phyloP scores from a whole-genome alignment of 2,888 invertebrate species.

The Merodon equestris region DNA sequence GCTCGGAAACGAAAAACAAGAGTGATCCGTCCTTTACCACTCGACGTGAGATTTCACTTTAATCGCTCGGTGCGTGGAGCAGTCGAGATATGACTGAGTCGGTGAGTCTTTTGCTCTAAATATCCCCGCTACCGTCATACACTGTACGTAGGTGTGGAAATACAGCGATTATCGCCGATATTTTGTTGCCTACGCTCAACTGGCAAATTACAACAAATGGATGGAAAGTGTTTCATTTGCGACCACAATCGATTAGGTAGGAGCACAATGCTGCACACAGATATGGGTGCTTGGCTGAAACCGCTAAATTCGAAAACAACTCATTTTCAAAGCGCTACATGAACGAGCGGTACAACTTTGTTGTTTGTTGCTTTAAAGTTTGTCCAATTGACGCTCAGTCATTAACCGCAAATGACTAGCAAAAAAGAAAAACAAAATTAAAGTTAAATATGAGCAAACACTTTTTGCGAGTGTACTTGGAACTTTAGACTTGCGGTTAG shows the following conservation, averaged over 20 bases:
- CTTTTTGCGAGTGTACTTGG: neutral
- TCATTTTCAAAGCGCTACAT: constrained; percentile 5
- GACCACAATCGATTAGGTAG: constrained; percentile 29
- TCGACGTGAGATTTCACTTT: too few species aligned
- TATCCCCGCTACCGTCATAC: too few species aligned
- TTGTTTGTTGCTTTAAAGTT: constrained; percentile 3
- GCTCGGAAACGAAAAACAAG: too few species aligned
- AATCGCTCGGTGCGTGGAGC: too few species aligned
- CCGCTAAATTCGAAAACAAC: constrained; percentile 27
- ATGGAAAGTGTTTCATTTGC: constrained; percentile 26
- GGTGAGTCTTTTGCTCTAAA: too few species aligned
- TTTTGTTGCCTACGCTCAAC: too few species aligned
- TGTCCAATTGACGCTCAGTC: constrained; percentile 3
- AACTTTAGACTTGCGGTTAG: constrained; percentile 24
- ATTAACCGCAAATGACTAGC: constrained; percentile 20
- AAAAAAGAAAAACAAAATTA: neutral
- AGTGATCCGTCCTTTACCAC: too few species aligned
- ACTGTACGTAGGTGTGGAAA: too few species aligned
- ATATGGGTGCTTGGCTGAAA: constrained; percentile 20
- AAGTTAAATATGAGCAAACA: too few species aligned
- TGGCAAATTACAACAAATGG: too few species aligned
- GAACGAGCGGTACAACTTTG: constrained; percentile 10
- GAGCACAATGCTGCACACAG: constrained; percentile 1
- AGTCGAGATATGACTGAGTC: too few species aligned
- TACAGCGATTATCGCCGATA: too few species aligned